Evolutionary conservation across 2,113 vertebrate genomes (phyloP).

Genomic region (Rhagologus leucostigma): DNA sequence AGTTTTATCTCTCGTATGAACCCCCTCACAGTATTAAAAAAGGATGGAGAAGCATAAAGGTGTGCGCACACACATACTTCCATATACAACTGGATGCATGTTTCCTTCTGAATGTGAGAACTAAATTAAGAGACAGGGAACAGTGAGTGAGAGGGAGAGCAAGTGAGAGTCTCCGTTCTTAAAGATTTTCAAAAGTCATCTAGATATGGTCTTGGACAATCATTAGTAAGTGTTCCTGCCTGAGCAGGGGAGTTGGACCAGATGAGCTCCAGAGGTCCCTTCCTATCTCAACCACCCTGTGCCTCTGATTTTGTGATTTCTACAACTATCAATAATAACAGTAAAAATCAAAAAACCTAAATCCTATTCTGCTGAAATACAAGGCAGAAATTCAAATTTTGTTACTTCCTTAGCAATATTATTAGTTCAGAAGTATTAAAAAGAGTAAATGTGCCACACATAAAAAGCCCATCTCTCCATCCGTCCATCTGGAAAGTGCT

Average conservation of each 20-base stretch:
- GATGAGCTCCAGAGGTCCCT: background rate
- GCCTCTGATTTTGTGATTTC: background rate
- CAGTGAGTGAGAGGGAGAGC: background rate
- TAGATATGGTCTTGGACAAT: background rate
- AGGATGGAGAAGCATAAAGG: background rate
- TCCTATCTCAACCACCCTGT: background rate
- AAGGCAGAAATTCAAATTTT: background rate
- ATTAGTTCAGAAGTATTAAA: background rate
- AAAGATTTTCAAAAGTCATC: background rate
- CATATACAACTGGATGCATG: background rate
- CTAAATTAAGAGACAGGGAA: background rate
- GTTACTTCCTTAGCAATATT: background rate
- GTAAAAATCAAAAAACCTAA: background rate
- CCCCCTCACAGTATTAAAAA: background rate
- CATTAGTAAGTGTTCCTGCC: background rate
- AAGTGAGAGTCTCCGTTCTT: background rate
- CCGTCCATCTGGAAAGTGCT: background rate
- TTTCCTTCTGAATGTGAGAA: background rate
- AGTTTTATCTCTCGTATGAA: background rate
- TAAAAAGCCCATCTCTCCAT: background rate
- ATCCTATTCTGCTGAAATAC: background rate
- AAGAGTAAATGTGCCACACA: background rate
- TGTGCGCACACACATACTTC: accelerated
- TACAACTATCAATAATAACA: background rate
- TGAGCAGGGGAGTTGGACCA: background rate